Conservation (phyloP, 1,140 invertebrate genomes). For the Trinorchestia longiramus region DNA sequence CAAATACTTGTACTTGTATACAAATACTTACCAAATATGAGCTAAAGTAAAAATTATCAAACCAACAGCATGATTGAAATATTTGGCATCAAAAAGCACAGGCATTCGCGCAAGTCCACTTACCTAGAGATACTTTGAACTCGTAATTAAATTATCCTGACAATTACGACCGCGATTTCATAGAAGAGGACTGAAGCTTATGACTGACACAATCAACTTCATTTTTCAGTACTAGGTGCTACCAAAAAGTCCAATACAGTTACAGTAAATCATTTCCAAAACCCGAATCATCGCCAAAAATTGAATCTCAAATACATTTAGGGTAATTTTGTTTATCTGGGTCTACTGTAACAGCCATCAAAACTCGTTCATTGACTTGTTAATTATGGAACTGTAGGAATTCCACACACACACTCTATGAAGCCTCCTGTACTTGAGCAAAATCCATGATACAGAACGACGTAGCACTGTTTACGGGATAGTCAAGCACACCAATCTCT, state of each 20-base stretch:
- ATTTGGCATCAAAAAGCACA: neutral
- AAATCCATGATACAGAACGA: too few species aligned
- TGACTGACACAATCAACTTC: neutral
- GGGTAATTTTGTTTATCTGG: neutral
- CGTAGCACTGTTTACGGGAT: too few species aligned
- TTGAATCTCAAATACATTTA: neutral
- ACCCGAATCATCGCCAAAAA: neutral
- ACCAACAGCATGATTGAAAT: neutral
- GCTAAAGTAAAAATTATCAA: neutral
- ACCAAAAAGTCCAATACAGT: neutral
- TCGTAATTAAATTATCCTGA: neutral
- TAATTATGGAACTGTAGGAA: neutral
- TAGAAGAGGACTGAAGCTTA: neutral
- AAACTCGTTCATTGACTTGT: neutral
- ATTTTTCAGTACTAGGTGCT: neutral
- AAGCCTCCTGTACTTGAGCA: too few species aligned
- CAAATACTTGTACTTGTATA: too few species aligned
- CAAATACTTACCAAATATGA: neutral
- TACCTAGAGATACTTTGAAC: neutral
- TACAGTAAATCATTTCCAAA: neutral
- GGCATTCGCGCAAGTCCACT: neutral
- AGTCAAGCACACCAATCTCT: too few species aligned
- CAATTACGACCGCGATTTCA: neutral
- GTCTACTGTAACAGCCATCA: too few species aligned
- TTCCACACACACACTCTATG: neutral